phyloP scores from a whole-genome alignment of 92 coral and sea anemone species.

The Phenganax marumi region DNA sequence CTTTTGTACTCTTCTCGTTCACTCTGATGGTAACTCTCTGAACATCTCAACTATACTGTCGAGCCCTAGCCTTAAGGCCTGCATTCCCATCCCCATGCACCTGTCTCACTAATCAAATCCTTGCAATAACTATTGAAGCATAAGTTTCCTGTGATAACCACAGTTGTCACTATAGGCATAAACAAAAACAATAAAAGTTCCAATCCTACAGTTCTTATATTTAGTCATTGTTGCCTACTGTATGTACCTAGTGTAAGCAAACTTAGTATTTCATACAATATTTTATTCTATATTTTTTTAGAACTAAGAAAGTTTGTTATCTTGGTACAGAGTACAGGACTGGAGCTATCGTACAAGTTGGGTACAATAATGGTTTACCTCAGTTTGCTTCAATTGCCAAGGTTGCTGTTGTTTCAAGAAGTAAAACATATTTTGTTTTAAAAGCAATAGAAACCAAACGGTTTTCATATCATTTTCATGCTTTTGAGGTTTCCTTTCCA shows the following conservation, averaged over 20 bases:
- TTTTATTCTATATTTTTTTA: not conserved
- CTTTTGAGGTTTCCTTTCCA: not conserved
- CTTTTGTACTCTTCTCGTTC: no score
- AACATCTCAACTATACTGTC: no score
- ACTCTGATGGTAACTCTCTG: no score
- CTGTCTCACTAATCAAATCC: no score
- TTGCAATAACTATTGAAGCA: no score
- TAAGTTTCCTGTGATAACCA: no score
- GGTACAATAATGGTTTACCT: slow-evolving; percentile 48
- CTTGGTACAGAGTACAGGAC: slow-evolving; percentile 60
- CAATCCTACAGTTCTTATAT: not conserved
- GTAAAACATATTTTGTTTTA: slow-evolving; percentile 7
- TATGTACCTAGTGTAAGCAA: not conserved
- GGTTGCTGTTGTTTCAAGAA: not conserved
- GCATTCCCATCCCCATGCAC: no score
- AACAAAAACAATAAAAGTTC: no score
- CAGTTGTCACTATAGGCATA: no score
- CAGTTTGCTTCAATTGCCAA: slow-evolving; percentile 48
- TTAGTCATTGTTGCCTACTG: not conserved
- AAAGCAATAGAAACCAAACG: not conserved
- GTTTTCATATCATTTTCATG: slow-evolving; percentile 17
- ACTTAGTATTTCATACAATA: not conserved
- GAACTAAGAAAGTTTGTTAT: slow-evolving; percentile 4
- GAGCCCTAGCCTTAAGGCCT: no score
- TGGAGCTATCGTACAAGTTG: slow-evolving; percentile 54